These are phyloP conservation scores for Aculops lycopersici DNA, from an alignment of 1,140 invertebrate genomes.

Conservation along the genomic window DNA sequence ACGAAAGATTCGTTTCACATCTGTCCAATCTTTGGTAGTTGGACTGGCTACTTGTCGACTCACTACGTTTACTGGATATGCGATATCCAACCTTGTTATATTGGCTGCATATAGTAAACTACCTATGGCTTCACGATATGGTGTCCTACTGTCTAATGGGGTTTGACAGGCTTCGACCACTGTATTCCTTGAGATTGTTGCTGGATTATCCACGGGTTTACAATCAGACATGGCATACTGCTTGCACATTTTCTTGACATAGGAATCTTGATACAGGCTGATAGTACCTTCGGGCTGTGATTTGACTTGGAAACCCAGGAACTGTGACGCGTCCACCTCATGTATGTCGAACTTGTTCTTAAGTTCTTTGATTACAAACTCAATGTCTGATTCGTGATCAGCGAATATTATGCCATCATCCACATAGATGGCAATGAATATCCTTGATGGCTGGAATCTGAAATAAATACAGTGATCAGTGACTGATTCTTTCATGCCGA, in stretches of 20 bases:
- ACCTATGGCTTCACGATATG: slow-evolving; percentile 7
- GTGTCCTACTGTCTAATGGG: background rate
- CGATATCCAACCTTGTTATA: slow-evolving; percentile 18
- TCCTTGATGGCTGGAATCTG: background rate
- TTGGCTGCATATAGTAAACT: slow-evolving; percentile 16
- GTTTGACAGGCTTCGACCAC: slow-evolving; percentile 3
- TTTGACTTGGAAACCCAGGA: background rate
- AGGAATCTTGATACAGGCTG: background rate
- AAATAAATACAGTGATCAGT: background rate
- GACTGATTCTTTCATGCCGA: slow-evolving; percentile 1
- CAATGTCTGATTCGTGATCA: background rate
- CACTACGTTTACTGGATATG: slow-evolving; percentile 16
- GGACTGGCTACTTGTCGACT: slow-evolving; percentile 12
- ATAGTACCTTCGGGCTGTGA: background rate
- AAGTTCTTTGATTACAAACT: background rate
- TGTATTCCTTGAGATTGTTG: background rate
- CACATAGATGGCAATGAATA: background rate
- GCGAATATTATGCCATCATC: background rate
- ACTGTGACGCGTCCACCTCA: background rate
- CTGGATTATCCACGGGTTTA: background rate
- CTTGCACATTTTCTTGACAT: background rate
- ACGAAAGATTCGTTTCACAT: slow-evolving; percentile 16
- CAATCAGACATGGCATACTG: background rate
- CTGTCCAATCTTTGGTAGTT: slow-evolving; percentile 14
- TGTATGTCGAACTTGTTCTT: background rate